Evolutionary conservation across 2,113 vertebrate species (phyloP).

Genomic region (Triplophysa tibetana): DNA sequence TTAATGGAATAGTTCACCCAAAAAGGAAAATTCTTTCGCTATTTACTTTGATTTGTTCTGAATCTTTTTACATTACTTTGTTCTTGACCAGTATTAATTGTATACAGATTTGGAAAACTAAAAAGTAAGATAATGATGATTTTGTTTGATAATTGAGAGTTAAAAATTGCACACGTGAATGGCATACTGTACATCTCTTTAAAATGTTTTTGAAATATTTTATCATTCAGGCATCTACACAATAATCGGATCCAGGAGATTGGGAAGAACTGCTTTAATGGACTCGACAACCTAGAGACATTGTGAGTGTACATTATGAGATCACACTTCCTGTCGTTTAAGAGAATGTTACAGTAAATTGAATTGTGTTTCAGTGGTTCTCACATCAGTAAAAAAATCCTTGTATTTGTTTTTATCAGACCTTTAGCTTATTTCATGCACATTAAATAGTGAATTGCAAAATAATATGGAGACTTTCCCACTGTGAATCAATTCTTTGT

Average conservation of each 20-base stretch:
- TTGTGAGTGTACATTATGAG: constrained; percentile 81
- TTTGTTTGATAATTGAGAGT: too few species aligned
- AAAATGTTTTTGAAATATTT: background rate
- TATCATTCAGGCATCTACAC: constrained; percentile 88
- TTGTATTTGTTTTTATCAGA: background rate
- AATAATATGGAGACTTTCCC: background rate
- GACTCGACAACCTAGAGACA: constrained; percentile 93
- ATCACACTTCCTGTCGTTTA: background rate
- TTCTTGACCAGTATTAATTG: too few species aligned
- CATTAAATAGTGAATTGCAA: background rate
- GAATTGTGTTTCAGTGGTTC: background rate
- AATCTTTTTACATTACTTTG: too few species aligned
- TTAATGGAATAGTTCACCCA: too few species aligned
- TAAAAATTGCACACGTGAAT: too few species aligned
- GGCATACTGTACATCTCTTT: too few species aligned
- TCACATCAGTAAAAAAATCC: constrained; percentile 1
- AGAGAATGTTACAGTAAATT: background rate
- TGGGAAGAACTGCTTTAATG: constrained; percentile 85
- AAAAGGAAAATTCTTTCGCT: too few species aligned
- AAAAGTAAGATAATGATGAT: too few species aligned
- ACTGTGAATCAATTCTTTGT: background rate
- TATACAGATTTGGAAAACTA: too few species aligned
- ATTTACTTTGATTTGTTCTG: too few species aligned
- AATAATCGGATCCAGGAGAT: constrained; percentile 95
- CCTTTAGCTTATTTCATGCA: background rate